phyloP scores from a whole-genome alignment of 1,140 invertebrate genomes.

The Drosophila orosa region DNA sequence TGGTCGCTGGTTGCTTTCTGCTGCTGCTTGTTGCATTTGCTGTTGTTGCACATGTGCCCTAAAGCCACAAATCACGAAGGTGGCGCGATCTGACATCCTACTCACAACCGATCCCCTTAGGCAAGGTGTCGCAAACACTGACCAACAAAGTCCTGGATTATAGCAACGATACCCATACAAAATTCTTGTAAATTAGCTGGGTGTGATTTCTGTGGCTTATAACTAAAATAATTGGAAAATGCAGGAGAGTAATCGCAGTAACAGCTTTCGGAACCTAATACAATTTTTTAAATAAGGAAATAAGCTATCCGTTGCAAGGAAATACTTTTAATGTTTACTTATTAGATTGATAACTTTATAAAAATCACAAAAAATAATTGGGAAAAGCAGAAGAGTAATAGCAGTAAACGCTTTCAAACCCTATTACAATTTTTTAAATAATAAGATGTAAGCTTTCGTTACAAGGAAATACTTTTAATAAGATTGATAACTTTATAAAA shows the following conservation, averaged over 20 bases:
- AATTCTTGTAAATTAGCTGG: background rate
- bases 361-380: too few relatives aligned
- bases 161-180: background rate
- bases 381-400: too few relatives aligned
- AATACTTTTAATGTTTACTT: background rate
- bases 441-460: too few relatives aligned
- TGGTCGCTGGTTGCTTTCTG: conserved; percentile 7
- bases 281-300: background rate
- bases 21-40: conserved; percentile 27
- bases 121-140: conserved; percentile 68
- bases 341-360: background rate
- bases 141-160: conserved; percentile 8
- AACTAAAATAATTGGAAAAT: background rate
- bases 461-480: too few relatives aligned
- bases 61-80: conserved; percentile 80
- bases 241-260: too few relatives aligned
- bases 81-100: conserved; percentile 76
- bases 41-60: conserved; percentile 66
- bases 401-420: too few relatives aligned
- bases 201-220: background rate
- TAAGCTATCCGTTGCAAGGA: background rate
- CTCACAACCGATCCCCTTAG: conserved; percentile 56
- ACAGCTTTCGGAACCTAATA: background rate
- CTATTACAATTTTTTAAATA: too few relatives aligned
- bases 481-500: too few relatives aligned